A percentile compares a stretch with the other conserved stretches of the same genome.
Conservation (phyloP, 2,113 vertebrate species). For the Antennarius striatus region DNA sequence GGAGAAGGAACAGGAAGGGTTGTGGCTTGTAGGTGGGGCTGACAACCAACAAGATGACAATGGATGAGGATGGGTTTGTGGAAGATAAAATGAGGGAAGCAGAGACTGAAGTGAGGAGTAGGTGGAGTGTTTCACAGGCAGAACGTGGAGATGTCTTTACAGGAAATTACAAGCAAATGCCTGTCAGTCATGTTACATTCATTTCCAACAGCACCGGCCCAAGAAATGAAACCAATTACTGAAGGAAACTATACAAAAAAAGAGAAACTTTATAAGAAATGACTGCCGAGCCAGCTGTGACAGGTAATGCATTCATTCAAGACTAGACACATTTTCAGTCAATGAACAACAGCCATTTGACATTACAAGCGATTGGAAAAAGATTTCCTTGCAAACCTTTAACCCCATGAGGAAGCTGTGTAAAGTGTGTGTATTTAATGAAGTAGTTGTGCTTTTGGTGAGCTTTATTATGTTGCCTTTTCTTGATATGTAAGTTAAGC, state of each 20-base stretch:
- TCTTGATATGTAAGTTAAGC: conserved; percentile 11
- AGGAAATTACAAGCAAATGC: conserved; percentile 61
- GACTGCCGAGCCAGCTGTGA: conserved; percentile 26
- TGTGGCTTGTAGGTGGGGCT: not conserved
- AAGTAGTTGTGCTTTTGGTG: conserved; percentile 21
- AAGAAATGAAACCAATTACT: conserved; percentile 42
- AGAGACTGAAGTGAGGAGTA: conserved; percentile 5
- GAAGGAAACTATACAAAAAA: not conserved
- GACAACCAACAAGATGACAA: conserved; percentile 1
- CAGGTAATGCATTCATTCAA: conserved; percentile 31
- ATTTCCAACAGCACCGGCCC: conserved; percentile 44
- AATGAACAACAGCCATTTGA: conserved; percentile 56
- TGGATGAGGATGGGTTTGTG: conserved; percentile 5
- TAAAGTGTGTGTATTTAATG: conserved; percentile 20
- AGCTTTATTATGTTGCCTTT: conserved; percentile 6
- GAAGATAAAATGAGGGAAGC: conserved; percentile 1
- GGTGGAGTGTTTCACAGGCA: conserved; percentile 31
- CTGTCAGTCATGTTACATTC: conserved; percentile 54
- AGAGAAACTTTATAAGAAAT: conserved; percentile 37
- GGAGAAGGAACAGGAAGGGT: not conserved
- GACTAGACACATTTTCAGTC: conserved; percentile 41
- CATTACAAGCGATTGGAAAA: conserved; percentile 60
- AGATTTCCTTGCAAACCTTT: conserved; percentile 22
- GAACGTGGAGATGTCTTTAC: conserved; percentile 53
- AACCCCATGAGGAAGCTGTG: conserved; percentile 27